Conservation (phyloP, 2,113 vertebrate species). For the Brevimyrus niger region DNA sequence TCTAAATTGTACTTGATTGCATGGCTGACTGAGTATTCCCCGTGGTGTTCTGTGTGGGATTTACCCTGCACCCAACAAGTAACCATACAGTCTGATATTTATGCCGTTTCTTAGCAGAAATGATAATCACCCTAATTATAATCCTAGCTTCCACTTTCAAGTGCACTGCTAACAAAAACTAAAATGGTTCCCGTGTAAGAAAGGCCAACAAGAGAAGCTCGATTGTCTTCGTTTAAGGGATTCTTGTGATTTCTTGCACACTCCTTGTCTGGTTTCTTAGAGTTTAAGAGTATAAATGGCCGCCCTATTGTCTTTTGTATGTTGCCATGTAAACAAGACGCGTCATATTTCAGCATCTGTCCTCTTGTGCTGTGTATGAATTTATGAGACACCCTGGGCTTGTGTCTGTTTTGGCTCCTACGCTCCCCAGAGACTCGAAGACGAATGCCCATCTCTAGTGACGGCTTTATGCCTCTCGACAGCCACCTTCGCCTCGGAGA, state of each 20-base stretch:
- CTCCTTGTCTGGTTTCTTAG: not conserved
- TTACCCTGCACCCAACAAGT: not conserved
- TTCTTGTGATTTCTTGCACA: not conserved
- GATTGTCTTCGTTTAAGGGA: not conserved
- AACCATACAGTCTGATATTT: not conserved
- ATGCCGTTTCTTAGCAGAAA: not conserved
- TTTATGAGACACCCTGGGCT: not conserved
- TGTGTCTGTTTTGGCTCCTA: not conserved
- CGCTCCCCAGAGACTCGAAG: not conserved
- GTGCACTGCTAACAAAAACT: not conserved
- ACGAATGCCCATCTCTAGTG: not conserved
- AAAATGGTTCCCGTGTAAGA: not conserved
- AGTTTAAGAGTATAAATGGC: not conserved
- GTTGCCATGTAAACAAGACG: not conserved
- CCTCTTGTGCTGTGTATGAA: not conserved
- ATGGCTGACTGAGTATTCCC: not conserved
- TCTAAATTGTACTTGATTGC: constrained; percentile 4
- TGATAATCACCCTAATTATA: not conserved
- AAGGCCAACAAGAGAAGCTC: not conserved
- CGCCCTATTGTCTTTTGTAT: not conserved
- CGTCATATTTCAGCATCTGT: not conserved
- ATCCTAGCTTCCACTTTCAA: not conserved
- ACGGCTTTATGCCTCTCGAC: not conserved
- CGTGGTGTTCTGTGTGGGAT: not conserved
- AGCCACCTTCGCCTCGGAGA: not conserved